Conservation (phyloP, 2,113 vertebrate genomes). For the Acinonyx jubatus region DNA sequence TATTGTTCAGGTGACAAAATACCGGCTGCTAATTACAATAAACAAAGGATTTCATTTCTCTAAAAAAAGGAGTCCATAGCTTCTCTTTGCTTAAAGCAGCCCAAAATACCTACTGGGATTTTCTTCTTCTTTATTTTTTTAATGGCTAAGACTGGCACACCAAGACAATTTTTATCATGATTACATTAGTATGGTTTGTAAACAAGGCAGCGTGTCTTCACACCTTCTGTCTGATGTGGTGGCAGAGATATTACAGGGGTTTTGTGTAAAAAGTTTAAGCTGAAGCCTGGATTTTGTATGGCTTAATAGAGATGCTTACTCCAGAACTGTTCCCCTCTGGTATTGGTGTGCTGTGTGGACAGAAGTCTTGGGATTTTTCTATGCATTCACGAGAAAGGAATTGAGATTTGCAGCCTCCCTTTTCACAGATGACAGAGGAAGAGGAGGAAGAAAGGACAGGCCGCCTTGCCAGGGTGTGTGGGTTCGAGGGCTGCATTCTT, state of each 20-base stretch:
- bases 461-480: neutral
- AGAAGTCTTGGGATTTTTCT: neutral
- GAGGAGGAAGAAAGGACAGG: neutral
- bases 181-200: conserved; percentile 48
- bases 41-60: conserved; percentile 69
- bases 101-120: conserved; percentile 42
- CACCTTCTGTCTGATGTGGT: neutral
- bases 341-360: neutral
- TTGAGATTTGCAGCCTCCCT: neutral
- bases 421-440: neutral
- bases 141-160: neutral
- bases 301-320: neutral
- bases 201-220: conserved; percentile 24
- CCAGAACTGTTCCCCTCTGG: neutral
- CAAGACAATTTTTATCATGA: conserved; percentile 51
- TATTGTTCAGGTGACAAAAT: conserved; percentile 76
- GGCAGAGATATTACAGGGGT: neutral
- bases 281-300: conserved; percentile 1
- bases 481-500: neutral
- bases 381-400: neutral
- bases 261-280: conserved; percentile 44
- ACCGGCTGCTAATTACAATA: conserved; percentile 47
- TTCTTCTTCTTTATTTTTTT: neutral
- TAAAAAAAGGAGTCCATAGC: conserved; percentile 63
- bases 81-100: conserved; percentile 61